Conservation (phyloP, 2,888 invertebrate species). For the Drosophila differens region DNA sequence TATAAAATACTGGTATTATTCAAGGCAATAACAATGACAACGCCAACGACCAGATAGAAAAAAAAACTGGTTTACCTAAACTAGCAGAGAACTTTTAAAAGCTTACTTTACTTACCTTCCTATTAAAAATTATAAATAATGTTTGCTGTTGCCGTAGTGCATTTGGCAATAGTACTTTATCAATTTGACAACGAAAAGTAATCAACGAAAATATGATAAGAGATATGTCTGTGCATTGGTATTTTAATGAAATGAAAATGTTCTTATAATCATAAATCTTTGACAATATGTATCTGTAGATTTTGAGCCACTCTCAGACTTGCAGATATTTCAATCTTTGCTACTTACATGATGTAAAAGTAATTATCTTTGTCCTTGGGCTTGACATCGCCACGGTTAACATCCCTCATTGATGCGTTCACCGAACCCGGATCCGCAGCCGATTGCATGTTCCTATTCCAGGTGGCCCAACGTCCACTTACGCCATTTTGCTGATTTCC, state of each 20-base stretch:
- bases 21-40: slow-evolving; percentile 41
- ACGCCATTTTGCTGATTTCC: slow-evolving; percentile 64
- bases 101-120: slow-evolving; percentile 26
- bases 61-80: slow-evolving; percentile 51
- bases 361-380: slow-evolving; percentile 84
- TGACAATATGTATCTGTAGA: not conserved
- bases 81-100: slow-evolving; percentile 43
- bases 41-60: slow-evolving; percentile 15
- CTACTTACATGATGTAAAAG: slow-evolving; percentile 85
- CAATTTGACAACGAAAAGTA: slow-evolving; percentile 1
- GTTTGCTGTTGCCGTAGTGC: not conserved
- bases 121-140: slow-evolving; percentile 24
- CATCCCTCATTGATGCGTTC: slow-evolving; percentile 58
- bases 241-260: slow-evolving; percentile 7
- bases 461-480: slow-evolving; percentile 60
- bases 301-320: too few relatives aligned
- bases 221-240: not conserved
- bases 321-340: not conserved
- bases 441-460: slow-evolving; percentile 56
- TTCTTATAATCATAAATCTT: slow-evolving; percentile 6
- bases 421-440: slow-evolving; percentile 58
- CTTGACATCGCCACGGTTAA: slow-evolving; percentile 66
- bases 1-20: slow-evolving; percentile 48
- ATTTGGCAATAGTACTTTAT: not conserved
- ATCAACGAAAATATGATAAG: not conserved